Percentiles rank a stretch among this genome's conserved stretches.
phyloP scores from a whole-genome alignment of 1,140 invertebrate genomes.

The Wiebesia pumilae region DNA sequence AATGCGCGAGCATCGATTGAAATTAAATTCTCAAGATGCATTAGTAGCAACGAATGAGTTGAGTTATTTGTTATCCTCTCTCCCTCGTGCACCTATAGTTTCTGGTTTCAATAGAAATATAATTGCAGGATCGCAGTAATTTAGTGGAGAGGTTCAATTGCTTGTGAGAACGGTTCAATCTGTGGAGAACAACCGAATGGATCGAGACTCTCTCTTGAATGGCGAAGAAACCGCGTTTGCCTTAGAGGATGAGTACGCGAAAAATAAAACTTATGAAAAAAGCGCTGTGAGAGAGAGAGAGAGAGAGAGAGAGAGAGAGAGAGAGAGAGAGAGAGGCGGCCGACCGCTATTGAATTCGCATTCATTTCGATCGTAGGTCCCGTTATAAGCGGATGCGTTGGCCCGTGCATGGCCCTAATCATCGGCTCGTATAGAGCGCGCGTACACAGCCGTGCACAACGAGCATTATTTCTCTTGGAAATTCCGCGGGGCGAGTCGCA shows the following conservation, averaged over 20 bases:
- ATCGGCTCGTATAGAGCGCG: conserved; percentile 5
- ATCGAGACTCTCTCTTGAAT: no score
- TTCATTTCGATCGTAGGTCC: conserved; percentile 9
- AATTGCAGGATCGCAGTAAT: no score
- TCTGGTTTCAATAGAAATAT: no score
- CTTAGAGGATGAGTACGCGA: background rate
- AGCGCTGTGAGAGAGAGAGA: background rate
- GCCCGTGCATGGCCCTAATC: conserved; percentile 37
- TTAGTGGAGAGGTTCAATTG: no score
- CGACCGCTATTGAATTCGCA: conserved; percentile 31
- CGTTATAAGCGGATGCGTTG: conserved; percentile 24
- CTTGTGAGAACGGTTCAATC: no score
- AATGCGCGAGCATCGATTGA: background rate
- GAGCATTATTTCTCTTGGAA: conserved; percentile 13
- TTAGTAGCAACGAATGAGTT: background rate
- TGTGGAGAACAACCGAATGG: no score
- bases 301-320: background rate
- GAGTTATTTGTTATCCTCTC: no score
- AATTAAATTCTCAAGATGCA: background rate
- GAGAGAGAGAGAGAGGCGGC: background rate
- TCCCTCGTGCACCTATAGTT: no score
- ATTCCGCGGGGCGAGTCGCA: conserved; percentile 52
- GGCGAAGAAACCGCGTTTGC: no score
- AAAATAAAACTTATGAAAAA: background rate
- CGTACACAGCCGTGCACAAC: background rate